Evolutionary conservation across 2,797 vertebrate species (phyloP), one percentile per base, ranked within the genome.

Genomic region (Eulemur mongoz): DNA sequence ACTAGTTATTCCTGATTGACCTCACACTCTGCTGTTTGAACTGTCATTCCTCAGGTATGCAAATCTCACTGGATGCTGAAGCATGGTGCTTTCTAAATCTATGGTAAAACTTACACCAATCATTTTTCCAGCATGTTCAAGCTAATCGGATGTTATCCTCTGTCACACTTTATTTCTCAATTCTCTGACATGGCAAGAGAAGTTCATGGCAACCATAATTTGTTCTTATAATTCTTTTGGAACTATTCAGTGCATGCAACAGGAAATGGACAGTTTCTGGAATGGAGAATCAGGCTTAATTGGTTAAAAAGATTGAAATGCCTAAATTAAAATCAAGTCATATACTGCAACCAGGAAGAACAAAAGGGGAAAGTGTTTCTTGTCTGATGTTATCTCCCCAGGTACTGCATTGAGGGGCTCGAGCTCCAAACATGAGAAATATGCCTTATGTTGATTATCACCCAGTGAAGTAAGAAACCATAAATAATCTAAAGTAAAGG

Each of bases 191-290:
- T 12, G 45, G 96, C 89, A 96, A 97, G 94, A 97, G 96, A 98
- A 98, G 98, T 98, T 98, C 98, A 97, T 97, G 96, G 97, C 96
- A 98, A 98, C 97, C 97, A 94, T 98, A 98, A 98, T 98, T 97
- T 97, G 96, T 97, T 97, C 98, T 98, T 97, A 94, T 98, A 98
- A 98, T 98, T 98, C 97, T 98, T 98, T 97, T 96, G 97, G 84
- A 98, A 98, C 97, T 98, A 98, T 98, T 98, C 98, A 98, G 86
- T 90, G 95, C 98, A 98, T 98, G 97, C 93, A 98, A 97, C 96
- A 94, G 98, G 96, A 98, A 98, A 92, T 96, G 86, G 97, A 96
- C 3, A 10, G 95, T 97, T 98, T 98, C 89, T 97, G 95, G 97
- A 98, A 98, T 97, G 91, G 98, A 98, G 83, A 98, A 98, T 98